phyloP scores from a whole-genome alignment of 2,113 vertebrate species.

The Isichthys henryi region DNA sequence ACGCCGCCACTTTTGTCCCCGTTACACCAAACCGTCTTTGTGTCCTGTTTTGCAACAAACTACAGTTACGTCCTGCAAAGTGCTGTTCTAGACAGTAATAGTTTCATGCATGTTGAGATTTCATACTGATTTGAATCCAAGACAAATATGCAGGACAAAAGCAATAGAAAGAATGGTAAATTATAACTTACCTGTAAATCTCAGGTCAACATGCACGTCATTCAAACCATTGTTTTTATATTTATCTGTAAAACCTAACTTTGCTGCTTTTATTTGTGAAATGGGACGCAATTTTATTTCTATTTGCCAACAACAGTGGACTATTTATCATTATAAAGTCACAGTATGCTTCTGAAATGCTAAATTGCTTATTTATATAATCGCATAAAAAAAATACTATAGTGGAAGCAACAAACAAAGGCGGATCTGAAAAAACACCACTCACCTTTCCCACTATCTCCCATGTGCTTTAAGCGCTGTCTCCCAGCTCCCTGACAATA shows the following conservation, averaged over 20 bases:
- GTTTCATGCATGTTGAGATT: not conserved
- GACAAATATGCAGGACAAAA: not conserved
- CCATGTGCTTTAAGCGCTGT: constrained; percentile 14
- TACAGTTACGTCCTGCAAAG: not conserved
- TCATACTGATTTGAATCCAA: not conserved
- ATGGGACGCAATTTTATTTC: not conserved
- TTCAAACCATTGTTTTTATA: not conserved
- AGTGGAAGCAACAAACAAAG: not conserved
- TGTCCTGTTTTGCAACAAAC: constrained; percentile 22
- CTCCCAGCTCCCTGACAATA: constrained; percentile 21
- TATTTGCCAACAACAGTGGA: not conserved
- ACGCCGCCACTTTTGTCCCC: constrained; percentile 16
- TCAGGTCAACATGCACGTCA: not conserved
- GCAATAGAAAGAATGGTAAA: not conserved
- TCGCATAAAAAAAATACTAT: not conserved
- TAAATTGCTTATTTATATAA: not conserved
- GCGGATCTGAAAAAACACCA: not conserved
- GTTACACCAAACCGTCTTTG: constrained; percentile 50
- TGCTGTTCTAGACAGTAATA: not conserved
- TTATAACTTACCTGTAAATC: not conserved
- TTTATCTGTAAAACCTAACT: not conserved
- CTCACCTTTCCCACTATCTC: constrained; percentile 28
- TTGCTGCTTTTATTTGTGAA: not conserved
- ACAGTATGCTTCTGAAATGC: not conserved
- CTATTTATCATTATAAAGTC: not conserved